Evolutionary conservation across 1,140 invertebrate species (phyloP), one percentile per base, ranked within the genome.

Genomic region (Lucilia cuprina): DNA sequence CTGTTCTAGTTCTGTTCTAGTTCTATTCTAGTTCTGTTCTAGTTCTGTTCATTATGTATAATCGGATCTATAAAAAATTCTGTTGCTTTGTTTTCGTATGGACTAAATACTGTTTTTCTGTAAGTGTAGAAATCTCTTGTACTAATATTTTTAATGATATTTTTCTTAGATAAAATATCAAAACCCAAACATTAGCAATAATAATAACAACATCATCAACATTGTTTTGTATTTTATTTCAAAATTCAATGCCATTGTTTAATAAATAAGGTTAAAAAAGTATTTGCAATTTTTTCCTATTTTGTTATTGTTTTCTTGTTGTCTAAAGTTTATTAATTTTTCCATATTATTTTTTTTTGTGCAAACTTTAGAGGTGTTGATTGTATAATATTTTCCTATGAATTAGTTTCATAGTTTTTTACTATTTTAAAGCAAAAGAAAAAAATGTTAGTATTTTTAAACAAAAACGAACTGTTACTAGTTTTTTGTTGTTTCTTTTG

Each of bases 241-340:
- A 70, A 70, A 70, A 70, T 70, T 70, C 65, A 70, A 70, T 70
- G 65, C 65, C 65, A 70, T 70, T 70, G 65, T 70, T 70, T 70
- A 70, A 19, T 17, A 60, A 60, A 60, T 70, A 70, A 70, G 65
- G 65, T 70, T 70, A 70, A 21, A 70, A 70, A 70, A 70, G 9
- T 70, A 5, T 21, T 60, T 60, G 13, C n/a, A n/a, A n/a, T 17
- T 60, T 14, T 60, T 60, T 60, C 5, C 17, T 17, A 60, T 60
- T 60, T 60, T 60, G 17, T 17, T 60, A 21, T 70, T 70, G 17
- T 70, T 70, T 70, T 70, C n/a, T 21, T 19, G n/a, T 21, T 70
- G 10, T 21, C 7, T 60, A 60, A n/a, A 12, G 19, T 70, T 21
- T 70, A 70, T 21, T 30, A 30, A 30, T 30, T 30, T 30, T 30